Base-by-base conservation (phyloP, 2,888 invertebrate genomes). In the Eugnorisma glareosa region DNA sequence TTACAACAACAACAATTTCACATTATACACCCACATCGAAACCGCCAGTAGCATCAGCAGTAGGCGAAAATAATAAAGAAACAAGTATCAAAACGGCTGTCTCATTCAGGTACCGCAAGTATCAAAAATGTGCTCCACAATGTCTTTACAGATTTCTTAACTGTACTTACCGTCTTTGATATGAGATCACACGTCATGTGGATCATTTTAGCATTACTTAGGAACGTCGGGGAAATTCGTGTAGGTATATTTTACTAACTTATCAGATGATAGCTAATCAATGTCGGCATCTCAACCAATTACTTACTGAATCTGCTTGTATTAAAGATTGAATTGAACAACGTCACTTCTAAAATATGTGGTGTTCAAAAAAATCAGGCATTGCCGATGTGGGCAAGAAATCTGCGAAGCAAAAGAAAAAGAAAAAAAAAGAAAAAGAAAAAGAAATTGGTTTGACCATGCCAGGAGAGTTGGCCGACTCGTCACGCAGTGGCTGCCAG, bases 91-190 rank as follows among this genome's bases (percentile, higher is more conserved):
- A 87, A 89, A 86, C 75, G 73, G 89, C 90, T 79, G 75, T 81
- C 85, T 91, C 92, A 92, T 90, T 83, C 82, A 75, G 84, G 91
- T 93, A 93, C 92, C 93, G 93, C 90, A 92, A 91, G 87, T 89
- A 92, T 91, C 92, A 89, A 93, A 90, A 92, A 88, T 90, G 90
- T 89, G 87, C 86, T 90, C 89, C 82, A 87, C 86, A 84, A 88
- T 88, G 87, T 89, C 88, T 81, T 82, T 83, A 88, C 84, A 83
- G 57, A 68, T 76, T 86, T 86, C 35, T 70, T 92, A 93, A 93
- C 93, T 91, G 93, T 85, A 82, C 77, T 77, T 63, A 31, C 86
- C 86, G 82, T 79, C 78, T 80, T 84, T 67, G 35, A 35, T 43
- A 67, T 63, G 51, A 24, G 37, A 64, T n/a, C 51, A 21, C 57